Evolutionary conservation across 1,140 invertebrate genomes (phyloP), one percentile per base, ranked within the genome.

Genomic region (Drusus annulatus): DNA sequence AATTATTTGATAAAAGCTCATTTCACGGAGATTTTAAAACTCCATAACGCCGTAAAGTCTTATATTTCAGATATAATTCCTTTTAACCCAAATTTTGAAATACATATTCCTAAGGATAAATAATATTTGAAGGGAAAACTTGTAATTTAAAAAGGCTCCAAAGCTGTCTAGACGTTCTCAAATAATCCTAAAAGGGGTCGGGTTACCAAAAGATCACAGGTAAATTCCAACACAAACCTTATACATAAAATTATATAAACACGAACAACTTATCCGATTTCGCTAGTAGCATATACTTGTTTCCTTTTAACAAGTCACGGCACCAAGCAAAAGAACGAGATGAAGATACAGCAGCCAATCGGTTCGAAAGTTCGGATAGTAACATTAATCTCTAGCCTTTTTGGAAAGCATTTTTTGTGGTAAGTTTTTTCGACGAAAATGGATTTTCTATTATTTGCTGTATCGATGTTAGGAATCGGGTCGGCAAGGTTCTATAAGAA

Each of bases 131-230:
- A 76, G 28, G 45, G 50, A 51, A 76, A 65, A 65, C 36, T 54
- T 21, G 69, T 63, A 31, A 54, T 78, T 78, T 78, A 5, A 68
- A 78, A 68, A 78, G 25, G 51, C 50, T 23, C 51, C 21, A 65
- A 54, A 31, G 2, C 16, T 68, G 76, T 78, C 76, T 78, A 78
- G 76, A 78, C 76, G 45, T 68, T 28, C 19, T 50, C 15, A 68
- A 78, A 54, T 78, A 63, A 76, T 62, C 60, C 62, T n/a, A 78
- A 76, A 68, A 21, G 56, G 74, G 21, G 36, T 78, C 62, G 60
- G 51, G 50, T 78, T 78, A 52, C 76, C 65, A 62, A 75, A 60
- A 56, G 28, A 19, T n/a, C 13, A n/a, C 76, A 78, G 76, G 76
- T 78, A 78, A 78, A 78, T 65, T 54, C 36, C 25, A 28, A 17